Evolutionary conservation across 2,113 vertebrate species (phyloP).

Genomic region (Dipodomys ordii): DNA sequence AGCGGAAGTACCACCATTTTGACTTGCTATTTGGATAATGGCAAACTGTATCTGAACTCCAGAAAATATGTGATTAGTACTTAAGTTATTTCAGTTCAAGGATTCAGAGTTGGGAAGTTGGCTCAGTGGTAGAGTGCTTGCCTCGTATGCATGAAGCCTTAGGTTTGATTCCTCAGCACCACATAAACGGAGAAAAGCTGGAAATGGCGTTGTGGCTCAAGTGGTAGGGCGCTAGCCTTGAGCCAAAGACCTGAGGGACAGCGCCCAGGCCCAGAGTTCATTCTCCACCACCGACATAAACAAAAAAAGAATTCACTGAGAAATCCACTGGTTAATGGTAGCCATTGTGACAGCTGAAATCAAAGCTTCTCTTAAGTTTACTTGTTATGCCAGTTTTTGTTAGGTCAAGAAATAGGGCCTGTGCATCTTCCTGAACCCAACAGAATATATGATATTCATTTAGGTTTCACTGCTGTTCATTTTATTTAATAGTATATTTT

Average conservation of each 20-base stretch:
- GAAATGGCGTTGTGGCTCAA: no score
- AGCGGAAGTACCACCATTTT: constrained; percentile 50
- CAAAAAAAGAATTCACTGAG: neutral
- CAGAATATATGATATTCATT: neutral
- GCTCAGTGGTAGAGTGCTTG: no score
- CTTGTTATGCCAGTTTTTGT: constrained; percentile 38
- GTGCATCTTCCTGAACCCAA: constrained; percentile 23
- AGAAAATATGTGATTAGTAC: constrained; percentile 33
- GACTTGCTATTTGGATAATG: constrained; percentile 30
- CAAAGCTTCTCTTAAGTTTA: constrained; percentile 15
- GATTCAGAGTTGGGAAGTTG: neutral
- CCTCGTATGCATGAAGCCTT: no score
- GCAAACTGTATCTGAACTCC: constrained; percentile 27
- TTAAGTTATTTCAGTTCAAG: constrained; percentile 32
- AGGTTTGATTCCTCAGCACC: no score
- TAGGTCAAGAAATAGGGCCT: constrained; percentile 26
- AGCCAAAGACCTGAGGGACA: no score
- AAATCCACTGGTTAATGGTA: constrained; percentile 48
- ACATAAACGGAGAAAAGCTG: no score
- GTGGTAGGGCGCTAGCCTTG: no score
- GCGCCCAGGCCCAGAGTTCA: no score
- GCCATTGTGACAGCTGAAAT: neutral
- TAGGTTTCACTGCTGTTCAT: constrained; percentile 21
- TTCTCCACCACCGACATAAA: no score
- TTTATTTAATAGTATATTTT: constrained; percentile 48